Percentiles rank a stretch among this genome's conserved stretches.
Conservation (phyloP, 2,888 invertebrate species). For the Brachypalpus laphriformis region DNA sequence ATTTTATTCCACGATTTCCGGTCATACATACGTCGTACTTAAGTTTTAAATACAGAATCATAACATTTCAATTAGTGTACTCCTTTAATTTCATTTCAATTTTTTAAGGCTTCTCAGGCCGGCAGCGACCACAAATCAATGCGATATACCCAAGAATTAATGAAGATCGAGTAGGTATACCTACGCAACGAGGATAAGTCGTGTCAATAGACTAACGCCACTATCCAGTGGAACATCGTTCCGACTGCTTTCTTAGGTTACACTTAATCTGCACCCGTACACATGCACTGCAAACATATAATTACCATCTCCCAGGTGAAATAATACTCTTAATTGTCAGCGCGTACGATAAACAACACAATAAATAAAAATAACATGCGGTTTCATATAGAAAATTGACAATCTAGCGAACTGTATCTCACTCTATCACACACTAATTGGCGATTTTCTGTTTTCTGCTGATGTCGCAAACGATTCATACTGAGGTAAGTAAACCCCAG, state of each 20-base stretch:
- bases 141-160: constrained; percentile 22
- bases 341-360: constrained; percentile 17
- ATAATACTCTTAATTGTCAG: constrained; percentile 25
- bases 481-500: constrained; percentile 1
- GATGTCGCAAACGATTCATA: constrained; percentile 42
- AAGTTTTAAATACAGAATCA: neutral
- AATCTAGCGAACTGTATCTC: constrained; percentile 28
- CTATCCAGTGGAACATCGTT: neutral
- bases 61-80: constrained; percentile 49
- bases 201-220: constrained; percentile 31
- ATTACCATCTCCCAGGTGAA: constrained; percentile 33
- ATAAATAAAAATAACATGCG: constrained; percentile 31
- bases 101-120: constrained; percentile 49
- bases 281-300: neutral
- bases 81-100: neutral
- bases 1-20: constrained; percentile 50
- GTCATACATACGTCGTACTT: constrained; percentile 22
- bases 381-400: constrained; percentile 40
- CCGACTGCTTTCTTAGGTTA: constrained; percentile 25
- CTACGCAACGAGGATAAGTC: neutral
- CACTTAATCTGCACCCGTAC: constrained; percentile 25
- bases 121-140: constrained; percentile 39
- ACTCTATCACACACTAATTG: constrained; percentile 11
- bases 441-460: constrained; percentile 52
- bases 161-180: constrained; percentile 42